Evolutionary conservation across 1,140 invertebrate species (phyloP).

Genomic region (Drosophila gunungcola): DNA sequence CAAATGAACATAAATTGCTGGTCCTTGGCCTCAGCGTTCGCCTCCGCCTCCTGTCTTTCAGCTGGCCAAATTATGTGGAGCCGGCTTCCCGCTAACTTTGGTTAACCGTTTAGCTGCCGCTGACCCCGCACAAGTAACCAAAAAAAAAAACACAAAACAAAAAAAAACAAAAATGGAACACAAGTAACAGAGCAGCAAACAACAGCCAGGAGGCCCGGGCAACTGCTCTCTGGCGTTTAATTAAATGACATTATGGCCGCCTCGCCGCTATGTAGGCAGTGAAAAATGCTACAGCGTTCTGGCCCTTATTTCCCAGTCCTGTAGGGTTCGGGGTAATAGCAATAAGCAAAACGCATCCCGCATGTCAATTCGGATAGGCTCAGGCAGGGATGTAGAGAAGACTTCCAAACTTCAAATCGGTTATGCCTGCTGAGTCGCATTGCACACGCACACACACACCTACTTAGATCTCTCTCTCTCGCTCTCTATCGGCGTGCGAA

Average conservation of each 20-base stretch:
- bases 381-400: no score
- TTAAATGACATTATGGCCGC: slow-evolving; percentile 80
- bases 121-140: slow-evolving; percentile 57
- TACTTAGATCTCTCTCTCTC: no score
- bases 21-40: slow-evolving; percentile 39
- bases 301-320: slow-evolving; percentile 33
- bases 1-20: slow-evolving; percentile 82
- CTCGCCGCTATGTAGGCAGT: slow-evolving; percentile 60
- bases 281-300: slow-evolving; percentile 62
- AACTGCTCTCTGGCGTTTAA: slow-evolving; percentile 82
- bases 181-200: slow-evolving; percentile 33
- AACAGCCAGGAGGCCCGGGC: slow-evolving; percentile 34
- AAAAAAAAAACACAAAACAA: slow-evolving; percentile 27
- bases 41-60: not conserved
- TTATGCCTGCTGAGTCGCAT: no score
- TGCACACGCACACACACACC: no score
- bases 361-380: no score
- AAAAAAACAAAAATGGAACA: slow-evolving; percentile 16
- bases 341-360: no score
- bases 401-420: no score
- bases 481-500: no score
- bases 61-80: slow-evolving; percentile 51
- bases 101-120: slow-evolving; percentile 78
- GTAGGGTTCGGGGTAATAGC: no score
- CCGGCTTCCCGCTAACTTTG: slow-evolving; percentile 53